Conservation (phyloP, 2,113 vertebrate species). For the Channa maculata region DNA sequence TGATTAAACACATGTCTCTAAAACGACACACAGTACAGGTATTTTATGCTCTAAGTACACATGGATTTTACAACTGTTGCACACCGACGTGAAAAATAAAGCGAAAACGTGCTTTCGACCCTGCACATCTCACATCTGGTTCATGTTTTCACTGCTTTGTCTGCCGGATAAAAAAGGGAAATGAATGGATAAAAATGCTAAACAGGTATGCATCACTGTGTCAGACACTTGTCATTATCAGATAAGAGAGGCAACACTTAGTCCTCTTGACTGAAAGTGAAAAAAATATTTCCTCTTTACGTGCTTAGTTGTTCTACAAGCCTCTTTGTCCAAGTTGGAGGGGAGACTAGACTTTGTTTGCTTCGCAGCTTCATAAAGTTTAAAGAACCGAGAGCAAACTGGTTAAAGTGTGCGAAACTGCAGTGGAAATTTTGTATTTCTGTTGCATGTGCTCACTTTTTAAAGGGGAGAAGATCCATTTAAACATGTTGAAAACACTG, state of each 20-base stretch:
- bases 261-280: constrained; percentile 22
- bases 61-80: constrained; percentile 40
- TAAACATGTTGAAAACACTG: background rate
- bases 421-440: background rate
- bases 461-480: background rate
- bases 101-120: constrained; percentile 3
- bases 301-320: constrained; percentile 19
- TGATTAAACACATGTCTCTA: constrained; percentile 56
- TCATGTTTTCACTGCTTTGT: constrained; percentile 18
- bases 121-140: background rate
- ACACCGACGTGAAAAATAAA: constrained; percentile 26
- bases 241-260: background rate
- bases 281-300: constrained; percentile 20
- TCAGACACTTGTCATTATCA: constrained; percentile 2
- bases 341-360: background rate
- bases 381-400: no score
- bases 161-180: constrained; percentile 2
- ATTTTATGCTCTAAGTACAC: constrained; percentile 36
- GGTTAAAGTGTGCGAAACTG: no score
- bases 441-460: background rate
- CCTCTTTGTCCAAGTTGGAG: constrained; percentile 7
- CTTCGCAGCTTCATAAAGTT: background rate
- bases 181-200: constrained; percentile 19
- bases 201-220: constrained; percentile 15
- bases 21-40: constrained; percentile 44